A percentile compares a stretch with the other conserved stretches of the same genome.
Conservation (phyloP, 2,888 invertebrate genomes). For the Macrostomum cliftonense region DNA sequence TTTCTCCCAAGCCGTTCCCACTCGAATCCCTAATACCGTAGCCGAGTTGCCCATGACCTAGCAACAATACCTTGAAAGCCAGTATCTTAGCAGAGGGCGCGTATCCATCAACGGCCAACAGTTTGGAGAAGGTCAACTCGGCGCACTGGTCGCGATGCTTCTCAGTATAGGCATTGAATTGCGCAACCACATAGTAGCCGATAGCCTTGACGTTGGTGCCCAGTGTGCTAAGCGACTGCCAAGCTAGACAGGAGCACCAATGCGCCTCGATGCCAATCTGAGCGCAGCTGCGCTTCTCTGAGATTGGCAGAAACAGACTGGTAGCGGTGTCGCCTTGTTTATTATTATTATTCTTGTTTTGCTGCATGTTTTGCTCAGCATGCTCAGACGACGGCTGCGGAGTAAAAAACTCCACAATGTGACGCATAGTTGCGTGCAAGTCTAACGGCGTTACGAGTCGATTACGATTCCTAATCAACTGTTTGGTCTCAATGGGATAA, state of each 20-base stretch:
- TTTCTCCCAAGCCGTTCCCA: too few species aligned
- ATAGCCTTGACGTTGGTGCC: slow-evolving; percentile 43
- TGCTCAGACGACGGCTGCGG: too few species aligned
- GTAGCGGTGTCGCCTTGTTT: slow-evolving; percentile 25
- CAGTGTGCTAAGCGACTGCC: slow-evolving; percentile 47
- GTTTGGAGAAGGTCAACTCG: slow-evolving; percentile 41
- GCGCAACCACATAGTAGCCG: slow-evolving; percentile 45
- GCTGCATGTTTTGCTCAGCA: slow-evolving; percentile 23
- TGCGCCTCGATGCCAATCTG: slow-evolving; percentile 78
- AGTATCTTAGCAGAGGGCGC: slow-evolving; percentile 51
- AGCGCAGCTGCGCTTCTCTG: slow-evolving; percentile 56
- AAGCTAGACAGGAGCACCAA: slow-evolving; percentile 83
- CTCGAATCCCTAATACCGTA: too few species aligned
- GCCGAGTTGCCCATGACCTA: too few species aligned
- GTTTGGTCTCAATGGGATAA: slow-evolving; percentile 46
- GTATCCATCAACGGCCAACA: slow-evolving; percentile 53
- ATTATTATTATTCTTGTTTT: slow-evolving; percentile 13
- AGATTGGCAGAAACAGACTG: slow-evolving; percentile 35
- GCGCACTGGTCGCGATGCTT: slow-evolving; percentile 31
- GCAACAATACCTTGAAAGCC: slow-evolving; percentile 51
- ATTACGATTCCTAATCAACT: slow-evolving; percentile 46
- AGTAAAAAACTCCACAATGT: slow-evolving; percentile 48
- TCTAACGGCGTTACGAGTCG: slow-evolving; percentile 70
- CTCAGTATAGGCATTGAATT: slow-evolving; percentile 47
- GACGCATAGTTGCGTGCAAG: slow-evolving; percentile 57